These are phyloP conservation scores for Megaleporinus macrocephalus DNA, from an alignment of 2,113 vertebrate genomes.

Conservation along the genomic window DNA sequence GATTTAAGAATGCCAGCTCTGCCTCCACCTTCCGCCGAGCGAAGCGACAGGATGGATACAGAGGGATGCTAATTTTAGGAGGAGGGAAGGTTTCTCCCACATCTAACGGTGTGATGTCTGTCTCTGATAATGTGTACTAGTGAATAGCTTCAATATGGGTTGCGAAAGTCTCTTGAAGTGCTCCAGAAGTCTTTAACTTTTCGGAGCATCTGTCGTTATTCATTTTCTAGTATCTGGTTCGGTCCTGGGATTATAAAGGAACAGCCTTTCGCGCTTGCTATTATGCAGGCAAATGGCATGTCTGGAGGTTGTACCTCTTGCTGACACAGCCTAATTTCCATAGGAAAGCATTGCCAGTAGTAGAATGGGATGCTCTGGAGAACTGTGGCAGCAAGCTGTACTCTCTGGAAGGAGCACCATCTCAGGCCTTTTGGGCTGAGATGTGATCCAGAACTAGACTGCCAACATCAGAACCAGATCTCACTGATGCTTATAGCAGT, in stretches of 20 bases:
- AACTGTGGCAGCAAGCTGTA: too few species aligned
- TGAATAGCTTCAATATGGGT: conserved; percentile 23
- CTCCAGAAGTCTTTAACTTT: conserved; percentile 8
- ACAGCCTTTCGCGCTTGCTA: background rate
- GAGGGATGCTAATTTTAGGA: conserved; percentile 47
- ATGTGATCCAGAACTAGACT: too few species aligned
- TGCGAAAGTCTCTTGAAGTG: conserved; percentile 1
- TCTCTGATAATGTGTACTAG: conserved; percentile 24
- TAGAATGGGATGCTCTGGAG: background rate
- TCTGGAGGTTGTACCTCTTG: background rate
- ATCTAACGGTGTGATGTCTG: conserved; percentile 24
- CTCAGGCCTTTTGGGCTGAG: too few species aligned
- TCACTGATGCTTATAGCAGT: too few species aligned
- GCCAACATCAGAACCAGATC: too few species aligned
- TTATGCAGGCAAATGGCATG: background rate
- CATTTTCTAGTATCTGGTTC: background rate
- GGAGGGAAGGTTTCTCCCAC: conserved; percentile 21
- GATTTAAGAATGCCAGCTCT: conserved; percentile 29
- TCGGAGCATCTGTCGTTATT: background rate
- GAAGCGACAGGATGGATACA: conserved; percentile 11
- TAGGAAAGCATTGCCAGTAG: background rate
- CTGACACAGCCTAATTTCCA: background rate
- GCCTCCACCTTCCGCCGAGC: conserved; percentile 10
- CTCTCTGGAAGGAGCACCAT: too few species aligned
- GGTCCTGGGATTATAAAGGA: background rate